Evolutionary conservation across 2,113 vertebrate species (phyloP), one percentile per base, ranked within the genome.

Genomic region (Leucopternis melanops): DNA sequence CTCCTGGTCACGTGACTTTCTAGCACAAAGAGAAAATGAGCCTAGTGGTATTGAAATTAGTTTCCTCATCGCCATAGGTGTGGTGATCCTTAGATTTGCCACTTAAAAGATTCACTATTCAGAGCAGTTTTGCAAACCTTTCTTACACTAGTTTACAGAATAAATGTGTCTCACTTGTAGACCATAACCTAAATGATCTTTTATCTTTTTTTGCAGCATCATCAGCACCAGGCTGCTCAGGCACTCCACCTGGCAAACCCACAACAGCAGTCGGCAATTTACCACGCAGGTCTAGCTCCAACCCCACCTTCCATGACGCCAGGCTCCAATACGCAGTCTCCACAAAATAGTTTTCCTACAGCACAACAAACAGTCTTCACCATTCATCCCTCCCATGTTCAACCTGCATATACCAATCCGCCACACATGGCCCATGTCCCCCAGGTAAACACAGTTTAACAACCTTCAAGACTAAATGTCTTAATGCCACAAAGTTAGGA

Each of bases 261-360:
- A 22, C 98, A 98, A 31, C 99, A 99, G 98, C 99, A 99, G 98
- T 97, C 98, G 59, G 99, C 99, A 82, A 99, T 99, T 97, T 99
- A 99, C 97, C 98, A 98, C 31, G 99, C 99, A 2, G 98, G 99
- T 74, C 98, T 99, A 82, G 99, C 99, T 12, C 99, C 98, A 32
- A 99, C 99, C 69, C 99, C 99, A 14, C 99, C 99, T 89, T 99
- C 99, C 96, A 99, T 99, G 99, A 99, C 98, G 89, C 99, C 99
- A 25, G 99, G 99, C 89, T 99, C 99, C 92, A 99, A 99, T 77
- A 99, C 99, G 65, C 99, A 99, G 98, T 99, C 99, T 79, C 99
- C 99, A 82, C 99, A 99, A 98, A 99, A 97, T 91, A 99, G 98
- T 90, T 99, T 99, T 98, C 99, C 99, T 89, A 96, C 99, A 59